Base-by-base conservation (phyloP, 2,113 vertebrate species). In the Urocitellus parryii region DNA sequence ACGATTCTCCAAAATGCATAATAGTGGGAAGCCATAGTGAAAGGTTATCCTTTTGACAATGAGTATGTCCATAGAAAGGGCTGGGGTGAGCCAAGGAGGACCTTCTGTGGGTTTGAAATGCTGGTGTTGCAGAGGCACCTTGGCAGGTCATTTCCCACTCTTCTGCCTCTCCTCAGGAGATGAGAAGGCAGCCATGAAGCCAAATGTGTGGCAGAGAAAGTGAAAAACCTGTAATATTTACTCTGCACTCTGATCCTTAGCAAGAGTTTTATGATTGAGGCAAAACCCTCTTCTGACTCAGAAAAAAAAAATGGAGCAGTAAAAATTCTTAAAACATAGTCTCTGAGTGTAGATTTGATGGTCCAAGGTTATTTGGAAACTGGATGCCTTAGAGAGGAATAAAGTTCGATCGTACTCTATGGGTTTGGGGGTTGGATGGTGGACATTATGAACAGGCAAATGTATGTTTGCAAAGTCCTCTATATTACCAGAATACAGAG, bases 1-100 rank as follows among this genome's bases (percentile, higher is more conserved):
- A 42, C 5, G 32, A 39, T 70, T 80, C 45, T 97, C 79, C 93
- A 86, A 91, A 94, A 90, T 84, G 53, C 80, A 93, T 13, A 77
- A 73, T 58, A 86, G 39, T n/a, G 29, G 72, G 65, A 86, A 96
- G 51, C 29, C 34, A 32, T 42, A 22, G 22, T 45, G 56, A 73
- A 68, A 93, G 24, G 24, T 3, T 11, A 27, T 58, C 24, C 32
- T 5, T 70, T 18, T 18, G 67, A 70, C 88, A 58, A 87, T 39
- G 5, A 51, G 27, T 37, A 8, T 78, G 25, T 73, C 39, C 95
- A 9, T 67, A 70, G 79, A 78, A 70, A 79, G 32, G 72, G 22
- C 16, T 39, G 48, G 39, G 27, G 6, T 39, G 77, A 65, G 77
- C 9, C 29, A 58, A 92, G 0, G 16, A 89, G 17, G 17, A 37